A percentile compares a stretch with the other conserved stretches of the same genome.
Conservation (phyloP, 2,113 vertebrate species). For the cat (Felis catus) region DNA sequence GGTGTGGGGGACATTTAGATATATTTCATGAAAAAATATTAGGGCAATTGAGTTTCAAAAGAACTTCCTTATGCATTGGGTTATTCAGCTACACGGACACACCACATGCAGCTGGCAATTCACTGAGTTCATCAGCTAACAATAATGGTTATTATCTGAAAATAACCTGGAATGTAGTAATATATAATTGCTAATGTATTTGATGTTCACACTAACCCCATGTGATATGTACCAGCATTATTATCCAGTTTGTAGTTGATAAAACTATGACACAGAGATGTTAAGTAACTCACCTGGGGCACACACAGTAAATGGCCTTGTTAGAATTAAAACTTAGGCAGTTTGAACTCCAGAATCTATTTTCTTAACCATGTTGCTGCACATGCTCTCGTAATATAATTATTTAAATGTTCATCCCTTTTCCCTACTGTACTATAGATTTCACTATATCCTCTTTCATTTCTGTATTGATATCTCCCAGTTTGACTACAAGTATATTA, state of each 20-base stretch:
- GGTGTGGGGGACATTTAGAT: background rate
- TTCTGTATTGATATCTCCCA: background rate
- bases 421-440: background rate
- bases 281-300: background rate
- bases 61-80: conserved; percentile 65
- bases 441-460: background rate
- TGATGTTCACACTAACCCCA: background rate
- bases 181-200: background rate
- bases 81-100: conserved; percentile 55
- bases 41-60: conserved; percentile 64
- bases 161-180: background rate
- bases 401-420: background rate
- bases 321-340: background rate
- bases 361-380: background rate
- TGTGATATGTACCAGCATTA: background rate
- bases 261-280: background rate
- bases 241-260: background rate
- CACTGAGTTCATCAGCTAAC: background rate
- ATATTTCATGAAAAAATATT: conserved; percentile 60
- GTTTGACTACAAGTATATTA: background rate
- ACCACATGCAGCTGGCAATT: background rate
- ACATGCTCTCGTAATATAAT: background rate
- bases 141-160: background rate
- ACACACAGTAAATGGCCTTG: background rate
- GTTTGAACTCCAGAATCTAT: background rate